These are phyloP conservation scores for Brenthis daphne DNA, from an alignment of 2,888 invertebrate species.

Conservation along the genomic window DNA sequence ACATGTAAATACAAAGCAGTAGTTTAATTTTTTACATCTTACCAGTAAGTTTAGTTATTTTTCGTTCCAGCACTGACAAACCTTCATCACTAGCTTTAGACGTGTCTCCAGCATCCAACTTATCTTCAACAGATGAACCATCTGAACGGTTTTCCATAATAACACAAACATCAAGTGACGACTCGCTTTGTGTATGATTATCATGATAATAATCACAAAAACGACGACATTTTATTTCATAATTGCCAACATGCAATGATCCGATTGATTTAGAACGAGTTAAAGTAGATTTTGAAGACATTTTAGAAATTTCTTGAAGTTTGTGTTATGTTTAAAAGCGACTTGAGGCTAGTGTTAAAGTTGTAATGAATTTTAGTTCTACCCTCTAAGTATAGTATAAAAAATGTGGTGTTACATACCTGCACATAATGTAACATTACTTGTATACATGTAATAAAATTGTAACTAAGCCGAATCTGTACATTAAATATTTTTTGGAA, in stretches of 20 bases:
- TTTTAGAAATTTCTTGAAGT: background rate
- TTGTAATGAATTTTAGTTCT: background rate
- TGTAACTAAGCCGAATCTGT: no score
- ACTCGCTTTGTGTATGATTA: slow-evolving; percentile 26
- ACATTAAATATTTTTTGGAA: no score
- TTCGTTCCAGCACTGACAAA: slow-evolving; percentile 54
- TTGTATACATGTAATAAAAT: no score
- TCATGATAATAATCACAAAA: slow-evolving; percentile 31
- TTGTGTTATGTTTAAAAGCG: background rate
- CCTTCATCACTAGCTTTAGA: slow-evolving; percentile 42
- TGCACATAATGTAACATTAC: background rate
- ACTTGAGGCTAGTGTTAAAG: background rate
- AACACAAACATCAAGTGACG: slow-evolving; percentile 24
- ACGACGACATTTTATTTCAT: slow-evolving; percentile 13
- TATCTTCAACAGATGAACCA: slow-evolving; percentile 38
- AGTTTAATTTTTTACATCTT: no score
- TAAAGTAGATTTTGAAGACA: background rate
- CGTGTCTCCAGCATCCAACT: slow-evolving; percentile 45
- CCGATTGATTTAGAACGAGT: slow-evolving; percentile 38
- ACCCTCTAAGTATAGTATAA: background rate
- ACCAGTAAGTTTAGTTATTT: slow-evolving; percentile 47
- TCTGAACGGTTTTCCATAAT: slow-evolving; percentile 40
- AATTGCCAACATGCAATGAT: slow-evolving; percentile 25
- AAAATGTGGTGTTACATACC: background rate
- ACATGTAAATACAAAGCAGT: no score